Evolutionary conservation across 2,888 invertebrate species (phyloP).

Genomic region (Dicyrtomina minuta): DNA sequence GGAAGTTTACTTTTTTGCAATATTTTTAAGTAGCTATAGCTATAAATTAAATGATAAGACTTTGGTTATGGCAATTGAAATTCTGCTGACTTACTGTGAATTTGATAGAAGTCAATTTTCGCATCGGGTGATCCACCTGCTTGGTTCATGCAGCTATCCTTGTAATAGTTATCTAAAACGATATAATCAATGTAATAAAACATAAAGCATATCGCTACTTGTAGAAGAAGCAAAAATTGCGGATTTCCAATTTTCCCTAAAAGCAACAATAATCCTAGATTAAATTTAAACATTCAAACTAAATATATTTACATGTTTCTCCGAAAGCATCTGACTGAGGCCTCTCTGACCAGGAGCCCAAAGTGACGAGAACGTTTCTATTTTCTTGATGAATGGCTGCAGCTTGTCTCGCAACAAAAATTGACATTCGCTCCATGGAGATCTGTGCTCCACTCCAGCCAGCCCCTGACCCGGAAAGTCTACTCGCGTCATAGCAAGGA

Average conservation of each 20-base stretch:
- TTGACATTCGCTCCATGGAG: constrained; percentile 48
- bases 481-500: constrained; percentile 52
- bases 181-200: constrained; percentile 2
- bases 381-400: constrained; percentile 51
- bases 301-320: constrained; percentile 50
- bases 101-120: constrained; percentile 54
- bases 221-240: not conserved
- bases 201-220: too few species aligned
- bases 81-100: too few species aligned
- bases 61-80: too few species aligned
- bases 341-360: constrained; percentile 53
- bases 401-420: constrained; percentile 53
- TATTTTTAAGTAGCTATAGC: too few species aligned
- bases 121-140: constrained; percentile 47
- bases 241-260: constrained; percentile 43
- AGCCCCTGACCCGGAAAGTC: constrained; percentile 51
- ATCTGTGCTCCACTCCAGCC: constrained; percentile 51
- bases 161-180: constrained; percentile 48
- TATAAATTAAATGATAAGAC: too few species aligned
- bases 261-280: constrained; percentile 37
- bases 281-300: not conserved
- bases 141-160: constrained; percentile 44
- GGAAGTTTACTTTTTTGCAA: too few species aligned
- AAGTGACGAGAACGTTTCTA: constrained; percentile 51
- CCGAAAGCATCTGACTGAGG: constrained; percentile 53